A percentile compares a stretch with the other conserved stretches of the same genome.
phyloP scores from a whole-genome alignment of 2,888 invertebrate species.

The Abrostola triplasia region DNA sequence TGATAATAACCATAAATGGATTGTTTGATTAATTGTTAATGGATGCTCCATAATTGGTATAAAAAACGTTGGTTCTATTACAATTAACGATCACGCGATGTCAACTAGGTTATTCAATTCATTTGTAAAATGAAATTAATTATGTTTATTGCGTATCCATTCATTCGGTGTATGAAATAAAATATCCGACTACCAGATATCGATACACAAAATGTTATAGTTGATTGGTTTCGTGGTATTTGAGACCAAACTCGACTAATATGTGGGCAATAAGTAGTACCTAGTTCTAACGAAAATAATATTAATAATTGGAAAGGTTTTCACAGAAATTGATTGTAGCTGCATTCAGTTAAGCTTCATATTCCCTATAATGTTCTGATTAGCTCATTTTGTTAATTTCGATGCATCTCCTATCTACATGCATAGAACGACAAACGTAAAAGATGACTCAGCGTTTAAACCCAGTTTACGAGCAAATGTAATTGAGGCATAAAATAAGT shows the following conservation, averaged over 20 bases:
- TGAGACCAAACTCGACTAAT: conserved; percentile 3
- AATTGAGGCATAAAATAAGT: conserved; percentile 38
- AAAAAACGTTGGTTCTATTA: conserved; percentile 16
- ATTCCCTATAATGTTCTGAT: not conserved
- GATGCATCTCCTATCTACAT: too few relatives aligned
- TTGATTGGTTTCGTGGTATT: conserved; percentile 38
- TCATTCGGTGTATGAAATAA: conserved; percentile 21
- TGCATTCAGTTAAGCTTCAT: not conserved
- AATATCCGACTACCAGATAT: conserved; percentile 6
- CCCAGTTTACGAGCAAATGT: conserved; percentile 30
- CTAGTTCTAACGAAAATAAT: conserved; percentile 8
- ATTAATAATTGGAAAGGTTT: not conserved
- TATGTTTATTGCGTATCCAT: conserved; percentile 5
- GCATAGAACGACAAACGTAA: too few relatives aligned
- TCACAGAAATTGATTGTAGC: conserved; percentile 8
- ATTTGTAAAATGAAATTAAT: conserved; percentile 12
- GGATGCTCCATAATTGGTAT: conserved; percentile 18
- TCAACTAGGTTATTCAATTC: conserved; percentile 8
- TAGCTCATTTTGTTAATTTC: not conserved
- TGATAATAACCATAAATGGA: conserved; percentile 21
- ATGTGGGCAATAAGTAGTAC: not conserved
- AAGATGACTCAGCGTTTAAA: too few relatives aligned
- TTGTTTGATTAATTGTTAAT: conserved; percentile 26
- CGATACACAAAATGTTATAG: conserved; percentile 16
- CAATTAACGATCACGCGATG: conserved; percentile 39